Conservation (phyloP, 2,113 vertebrate genomes). For the Sorex araneus region DNA sequence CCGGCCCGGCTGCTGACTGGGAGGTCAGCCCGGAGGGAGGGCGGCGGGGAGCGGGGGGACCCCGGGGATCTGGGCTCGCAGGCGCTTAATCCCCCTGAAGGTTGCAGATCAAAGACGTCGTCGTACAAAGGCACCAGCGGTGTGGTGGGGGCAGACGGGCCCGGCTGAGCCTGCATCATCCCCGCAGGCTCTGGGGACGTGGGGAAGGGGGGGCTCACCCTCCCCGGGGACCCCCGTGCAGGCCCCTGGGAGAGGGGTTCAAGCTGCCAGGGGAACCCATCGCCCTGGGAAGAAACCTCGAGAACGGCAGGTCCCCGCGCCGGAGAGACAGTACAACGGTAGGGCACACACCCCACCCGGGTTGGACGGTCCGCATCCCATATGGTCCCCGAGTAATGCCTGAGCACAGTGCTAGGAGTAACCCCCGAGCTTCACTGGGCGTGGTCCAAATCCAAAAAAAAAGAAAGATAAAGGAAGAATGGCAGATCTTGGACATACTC, state of each 20-base stretch:
- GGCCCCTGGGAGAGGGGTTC: constrained; percentile 23
- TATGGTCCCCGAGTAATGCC: too few species aligned
- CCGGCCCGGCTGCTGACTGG: constrained; percentile 64
- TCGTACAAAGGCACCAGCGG: not conserved
- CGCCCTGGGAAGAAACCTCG: too few species aligned
- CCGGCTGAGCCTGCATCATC: not conserved
- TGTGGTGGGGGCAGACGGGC: not conserved
- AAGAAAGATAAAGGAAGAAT: not conserved
- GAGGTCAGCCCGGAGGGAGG: constrained; percentile 79
- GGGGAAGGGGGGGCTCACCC: too few species aligned
- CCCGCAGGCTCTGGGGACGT: not conserved
- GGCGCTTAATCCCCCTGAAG: constrained; percentile 81
- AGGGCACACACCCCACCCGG: too few species aligned
- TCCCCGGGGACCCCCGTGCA: constrained; percentile 2
- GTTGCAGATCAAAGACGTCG: constrained; percentile 81
- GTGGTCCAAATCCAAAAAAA: too few species aligned
- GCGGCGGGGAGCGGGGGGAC: constrained; percentile 72
- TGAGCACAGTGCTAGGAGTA: too few species aligned
- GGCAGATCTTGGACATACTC: constrained; percentile 23
- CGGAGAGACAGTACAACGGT: too few species aligned
- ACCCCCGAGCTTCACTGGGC: too few species aligned
- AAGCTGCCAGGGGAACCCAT: not conserved
- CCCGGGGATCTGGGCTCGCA: constrained; percentile 73
- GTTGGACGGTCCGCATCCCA: too few species aligned
- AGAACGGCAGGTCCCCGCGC: too few species aligned